Conservation (phyloP, 2,113 vertebrate species). For the Brachypteracias leptosomus region DNA sequence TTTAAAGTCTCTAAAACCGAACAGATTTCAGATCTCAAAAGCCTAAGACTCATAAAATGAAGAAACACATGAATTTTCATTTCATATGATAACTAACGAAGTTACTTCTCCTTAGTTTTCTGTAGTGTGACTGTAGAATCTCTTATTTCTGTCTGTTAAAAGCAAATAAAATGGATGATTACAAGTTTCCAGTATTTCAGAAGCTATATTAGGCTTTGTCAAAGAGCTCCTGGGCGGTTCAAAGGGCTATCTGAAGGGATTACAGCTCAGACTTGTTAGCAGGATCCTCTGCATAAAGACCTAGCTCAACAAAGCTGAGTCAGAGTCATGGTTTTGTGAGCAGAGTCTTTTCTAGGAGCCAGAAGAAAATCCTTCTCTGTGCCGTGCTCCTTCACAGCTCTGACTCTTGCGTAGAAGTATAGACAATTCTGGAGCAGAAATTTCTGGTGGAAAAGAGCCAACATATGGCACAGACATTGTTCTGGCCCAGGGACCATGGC, state of each 20-base stretch:
- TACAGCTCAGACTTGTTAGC: background rate
- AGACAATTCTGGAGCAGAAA: background rate
- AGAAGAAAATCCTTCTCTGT: background rate
- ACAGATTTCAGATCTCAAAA: background rate
- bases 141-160: background rate
- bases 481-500: background rate
- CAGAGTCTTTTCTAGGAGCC: background rate
- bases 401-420: background rate
- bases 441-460: background rate
- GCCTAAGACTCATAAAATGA: background rate
- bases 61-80: background rate
- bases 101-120: background rate
- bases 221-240: conserved; percentile 21
- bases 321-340: background rate
- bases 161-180: background rate
- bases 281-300: background rate
- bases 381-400: background rate
- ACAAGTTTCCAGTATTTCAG: conserved; percentile 5
- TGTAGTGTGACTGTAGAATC: background rate
- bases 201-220: background rate
- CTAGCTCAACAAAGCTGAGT: background rate
- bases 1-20: background rate
- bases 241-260: conserved; percentile 38
- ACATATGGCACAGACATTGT: background rate
- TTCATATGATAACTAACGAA: background rate